Conservation (phyloP, 2,888 invertebrate species). For the Augiades crinisus region DNA sequence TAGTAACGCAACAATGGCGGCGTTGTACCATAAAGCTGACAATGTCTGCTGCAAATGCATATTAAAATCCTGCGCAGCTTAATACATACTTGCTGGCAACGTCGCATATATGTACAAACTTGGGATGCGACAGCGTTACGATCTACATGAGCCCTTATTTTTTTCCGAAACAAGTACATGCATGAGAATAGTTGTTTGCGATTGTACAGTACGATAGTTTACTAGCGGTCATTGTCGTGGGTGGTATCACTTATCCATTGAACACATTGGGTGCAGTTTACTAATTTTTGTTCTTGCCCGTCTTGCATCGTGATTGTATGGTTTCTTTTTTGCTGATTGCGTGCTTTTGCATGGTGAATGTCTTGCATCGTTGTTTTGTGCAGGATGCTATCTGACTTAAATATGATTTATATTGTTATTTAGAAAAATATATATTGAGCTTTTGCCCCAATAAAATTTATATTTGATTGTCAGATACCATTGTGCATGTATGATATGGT, state of each 20-base stretch:
- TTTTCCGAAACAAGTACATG: not conserved
- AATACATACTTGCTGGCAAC: no score
- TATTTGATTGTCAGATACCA: not conserved
- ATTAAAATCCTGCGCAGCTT: no score
- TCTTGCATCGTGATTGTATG: constrained; percentile 20
- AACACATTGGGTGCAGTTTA: constrained; percentile 6
- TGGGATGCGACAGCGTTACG: no score
- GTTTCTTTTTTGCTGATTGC: constrained; percentile 50
- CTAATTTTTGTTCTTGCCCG: constrained; percentile 5
- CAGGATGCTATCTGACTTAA: constrained; percentile 23
- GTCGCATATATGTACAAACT: no score
- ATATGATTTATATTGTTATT: no score
- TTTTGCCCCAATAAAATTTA: not conserved
- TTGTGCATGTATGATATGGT: constrained; percentile 1
- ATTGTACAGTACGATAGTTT: not conserved
- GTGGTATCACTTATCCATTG: constrained; percentile 19
- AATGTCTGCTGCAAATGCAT: no score
- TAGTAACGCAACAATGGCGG: no score
- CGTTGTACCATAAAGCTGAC: no score
- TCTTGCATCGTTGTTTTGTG: constrained; percentile 37
- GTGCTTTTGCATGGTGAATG: constrained; percentile 60
- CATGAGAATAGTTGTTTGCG: not conserved
- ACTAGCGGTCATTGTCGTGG: not conserved
- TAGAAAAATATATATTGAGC: no score
- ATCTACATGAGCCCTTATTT: no score